Conservation (phyloP, 2,113 vertebrate genomes). For the Colaptes auratus region DNA sequence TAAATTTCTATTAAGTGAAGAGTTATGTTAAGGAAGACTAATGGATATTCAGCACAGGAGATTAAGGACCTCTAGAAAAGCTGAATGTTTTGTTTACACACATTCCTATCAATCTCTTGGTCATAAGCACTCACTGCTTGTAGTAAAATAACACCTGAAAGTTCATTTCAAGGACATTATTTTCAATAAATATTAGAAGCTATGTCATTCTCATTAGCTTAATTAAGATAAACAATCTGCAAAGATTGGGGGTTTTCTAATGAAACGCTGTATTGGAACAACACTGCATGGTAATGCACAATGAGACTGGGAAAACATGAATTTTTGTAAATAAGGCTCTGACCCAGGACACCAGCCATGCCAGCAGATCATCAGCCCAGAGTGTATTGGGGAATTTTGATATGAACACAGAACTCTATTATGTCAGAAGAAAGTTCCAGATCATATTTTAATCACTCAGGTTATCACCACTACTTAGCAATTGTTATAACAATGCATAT, state of each 20-base stretch:
- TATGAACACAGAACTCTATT: background rate
- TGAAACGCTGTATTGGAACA: background rate
- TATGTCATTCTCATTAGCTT: background rate
- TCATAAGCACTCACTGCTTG: background rate
- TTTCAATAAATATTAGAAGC: background rate
- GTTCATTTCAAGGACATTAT: background rate
- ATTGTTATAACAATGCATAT: conserved; percentile 23
- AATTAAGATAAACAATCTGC: background rate
- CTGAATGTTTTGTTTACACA: background rate
- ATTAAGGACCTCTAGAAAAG: background rate
- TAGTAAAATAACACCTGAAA: background rate
- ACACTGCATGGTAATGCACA: background rate
- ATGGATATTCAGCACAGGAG: background rate
- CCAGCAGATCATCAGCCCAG: background rate
- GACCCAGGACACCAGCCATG: background rate
- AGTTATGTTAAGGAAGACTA: background rate
- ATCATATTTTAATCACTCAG: background rate
- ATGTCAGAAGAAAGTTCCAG: background rate
- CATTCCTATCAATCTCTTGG: background rate
- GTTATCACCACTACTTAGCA: background rate
- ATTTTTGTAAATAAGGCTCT: background rate
- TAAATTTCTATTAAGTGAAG: background rate
- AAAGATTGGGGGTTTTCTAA: background rate
- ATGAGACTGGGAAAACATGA: background rate
- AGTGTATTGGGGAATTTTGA: background rate